Base-by-base conservation (phyloP, 2,888 invertebrate genomes). In the Luperina nickerlii region DNA sequence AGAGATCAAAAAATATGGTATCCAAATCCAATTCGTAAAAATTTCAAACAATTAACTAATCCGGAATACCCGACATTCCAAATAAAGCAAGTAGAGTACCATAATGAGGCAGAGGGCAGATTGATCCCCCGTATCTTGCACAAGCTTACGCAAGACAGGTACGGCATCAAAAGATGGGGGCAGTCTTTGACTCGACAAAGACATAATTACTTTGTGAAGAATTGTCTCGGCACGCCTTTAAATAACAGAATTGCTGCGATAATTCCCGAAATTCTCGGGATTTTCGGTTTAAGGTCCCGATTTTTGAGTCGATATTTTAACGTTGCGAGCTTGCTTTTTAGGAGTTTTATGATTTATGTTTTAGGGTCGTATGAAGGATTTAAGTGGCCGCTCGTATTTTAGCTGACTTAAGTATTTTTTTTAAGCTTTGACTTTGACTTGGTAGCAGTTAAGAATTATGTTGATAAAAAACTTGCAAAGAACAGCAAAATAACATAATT, bases 181-280 rank as follows among this genome's bases (percentile, higher is more conserved):
- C 87, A 85, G 86, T 87, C 86, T 86, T 86, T 86, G 86, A 84
- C 81, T 84, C 82, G 54, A 81, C 86, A 87, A 87, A 87, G 86
- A 75, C 85, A 89, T 88, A 88, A 87, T 88, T 88, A 89, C 89
- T 87, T 89, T 83, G 89, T 70, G 83, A 87, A 87, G 87, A 88
- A 87, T 77, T 81, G 87, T 89, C 82, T 82, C 77, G 70, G 76
- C 66, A 73, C 76, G 84, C 74, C 80, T 72, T 69, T 68, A 68
- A 79, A 87, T 84, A 82, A 78, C 79, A 76, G 87, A 73, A 78
- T 63, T 65, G 68, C 65, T 83, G 86, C 66, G 74, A 81, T 86
- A 86, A 83, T 76, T 83, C 57, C 24, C 42, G 2, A 68, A 72
- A 80, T 87, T 66, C 76, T n/a, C 27, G 38, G 13, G 68, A 63